phyloP scores from a whole-genome alignment of 1,140 invertebrate genomes.

The Leptopilina clavipes region DNA sequence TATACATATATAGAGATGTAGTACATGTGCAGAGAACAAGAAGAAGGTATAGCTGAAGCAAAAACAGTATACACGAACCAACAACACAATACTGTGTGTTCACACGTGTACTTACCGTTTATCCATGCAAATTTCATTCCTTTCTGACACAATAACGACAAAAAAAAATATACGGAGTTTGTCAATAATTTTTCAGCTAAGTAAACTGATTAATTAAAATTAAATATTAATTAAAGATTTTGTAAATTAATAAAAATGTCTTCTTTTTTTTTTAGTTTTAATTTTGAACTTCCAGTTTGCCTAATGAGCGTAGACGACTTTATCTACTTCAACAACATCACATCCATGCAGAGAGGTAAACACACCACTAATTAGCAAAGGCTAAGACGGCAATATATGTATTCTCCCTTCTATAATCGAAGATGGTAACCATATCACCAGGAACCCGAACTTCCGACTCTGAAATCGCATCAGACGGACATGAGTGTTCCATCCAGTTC shows the following conservation, averaged over 20 bases:
- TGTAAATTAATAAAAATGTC: no score
- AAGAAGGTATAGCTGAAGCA: neutral
- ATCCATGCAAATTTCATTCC: neutral
- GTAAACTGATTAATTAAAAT: no score
- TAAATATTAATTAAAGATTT: no score
- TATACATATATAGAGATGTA: neutral
- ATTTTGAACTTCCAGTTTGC: neutral
- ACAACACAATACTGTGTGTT: neutral
- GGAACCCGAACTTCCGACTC: slow-evolving; percentile 52
- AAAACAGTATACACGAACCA: neutral
- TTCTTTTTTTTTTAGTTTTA: no score
- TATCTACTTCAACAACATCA: neutral
- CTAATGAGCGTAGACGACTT: slow-evolving; percentile 41
- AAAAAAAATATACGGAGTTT: no score
- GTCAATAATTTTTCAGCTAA: no score
- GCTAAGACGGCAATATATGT: slow-evolving; percentile 41
- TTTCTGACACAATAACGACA: no score
- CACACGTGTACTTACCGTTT: slow-evolving; percentile 20
- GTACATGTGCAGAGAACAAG: neutral
- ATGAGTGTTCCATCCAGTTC: slow-evolving; percentile 8
- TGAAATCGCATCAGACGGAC: slow-evolving; percentile 51
- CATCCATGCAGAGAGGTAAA: slow-evolving; percentile 46
- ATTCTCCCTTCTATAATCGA: neutral
- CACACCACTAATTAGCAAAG: slow-evolving; percentile 53
- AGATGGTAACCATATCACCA: slow-evolving; percentile 39